Evolutionary conservation across 2,888 invertebrate genomes (phyloP).

Genomic region (Nematopogon swammerdamellus): DNA sequence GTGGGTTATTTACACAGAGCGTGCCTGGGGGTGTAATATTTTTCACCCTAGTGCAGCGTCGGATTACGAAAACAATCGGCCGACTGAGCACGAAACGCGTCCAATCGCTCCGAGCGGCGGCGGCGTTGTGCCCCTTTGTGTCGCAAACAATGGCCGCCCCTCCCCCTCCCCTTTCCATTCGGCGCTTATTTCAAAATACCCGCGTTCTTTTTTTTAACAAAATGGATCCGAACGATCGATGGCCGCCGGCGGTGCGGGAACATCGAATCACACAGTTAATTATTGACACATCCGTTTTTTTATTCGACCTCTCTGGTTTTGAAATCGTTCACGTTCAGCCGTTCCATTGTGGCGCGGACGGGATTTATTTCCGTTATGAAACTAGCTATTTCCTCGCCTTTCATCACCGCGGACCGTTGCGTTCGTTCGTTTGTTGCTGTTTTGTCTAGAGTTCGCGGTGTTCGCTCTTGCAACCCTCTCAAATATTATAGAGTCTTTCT

Average conservation of each 20-base stretch:
- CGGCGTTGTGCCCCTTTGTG: constrained; percentile 20
- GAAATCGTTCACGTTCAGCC: not conserved
- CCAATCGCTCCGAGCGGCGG: constrained; percentile 4
- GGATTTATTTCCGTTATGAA: constrained; percentile 33
- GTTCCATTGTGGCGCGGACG: constrained; percentile 32
- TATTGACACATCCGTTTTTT: constrained; percentile 54
- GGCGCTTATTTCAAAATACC: too few relatives aligned
- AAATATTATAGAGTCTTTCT: too few relatives aligned
- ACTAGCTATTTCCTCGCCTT: constrained; percentile 44
- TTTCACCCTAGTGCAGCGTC: constrained; percentile 35
- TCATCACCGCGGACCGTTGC: too few relatives aligned
- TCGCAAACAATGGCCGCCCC: constrained; percentile 26
- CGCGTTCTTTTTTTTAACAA: too few relatives aligned
- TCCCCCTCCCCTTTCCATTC: too few relatives aligned
- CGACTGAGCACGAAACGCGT: constrained; percentile 15
- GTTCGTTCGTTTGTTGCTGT: too few relatives aligned
- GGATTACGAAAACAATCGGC: constrained; percentile 12
- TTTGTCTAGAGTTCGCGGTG: too few relatives aligned
- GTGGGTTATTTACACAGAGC: constrained; percentile 21
- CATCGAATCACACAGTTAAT: constrained; percentile 48
- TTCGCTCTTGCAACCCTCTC: too few relatives aligned
- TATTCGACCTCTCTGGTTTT: constrained; percentile 22
- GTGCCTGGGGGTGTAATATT: constrained; percentile 51
- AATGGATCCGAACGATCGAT: constrained; percentile 20
- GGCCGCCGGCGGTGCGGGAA: constrained; percentile 34